These are phyloP conservation scores for Aphidius colemani DNA, from an alignment of 2,888 invertebrate species.

Conservation along the genomic window DNA sequence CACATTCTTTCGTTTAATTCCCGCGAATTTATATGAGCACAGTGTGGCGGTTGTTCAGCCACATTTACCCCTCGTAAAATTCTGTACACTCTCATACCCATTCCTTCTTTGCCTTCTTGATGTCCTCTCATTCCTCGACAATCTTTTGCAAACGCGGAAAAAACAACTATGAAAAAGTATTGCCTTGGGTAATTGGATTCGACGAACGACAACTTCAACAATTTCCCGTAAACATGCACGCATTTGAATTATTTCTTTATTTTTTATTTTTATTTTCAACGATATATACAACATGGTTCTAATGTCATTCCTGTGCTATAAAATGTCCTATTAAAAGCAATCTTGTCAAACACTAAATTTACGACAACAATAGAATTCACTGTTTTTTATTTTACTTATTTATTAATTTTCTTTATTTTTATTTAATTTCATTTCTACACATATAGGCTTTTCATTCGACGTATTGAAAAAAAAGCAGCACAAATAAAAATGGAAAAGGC, in stretches of 20 bases:
- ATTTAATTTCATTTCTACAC: no score
- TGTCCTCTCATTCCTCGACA: constrained; percentile 10
- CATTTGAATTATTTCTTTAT: constrained; percentile 22
- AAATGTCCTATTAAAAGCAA: constrained; percentile 8
- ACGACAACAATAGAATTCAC: background rate
- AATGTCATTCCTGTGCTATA: background rate
- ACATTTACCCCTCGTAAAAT: background rate
- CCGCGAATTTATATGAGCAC: constrained; percentile 58
- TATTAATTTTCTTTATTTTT: background rate
- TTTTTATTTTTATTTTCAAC: background rate
- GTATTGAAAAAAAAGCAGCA: background rate
- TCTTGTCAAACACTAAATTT: background rate
- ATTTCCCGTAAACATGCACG: constrained; percentile 7
- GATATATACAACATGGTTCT: background rate
- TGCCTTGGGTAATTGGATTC: constrained; percentile 54
- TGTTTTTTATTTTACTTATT: background rate
- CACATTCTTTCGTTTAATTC: constrained; percentile 61
- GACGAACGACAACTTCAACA: constrained; percentile 35
- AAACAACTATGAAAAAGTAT: constrained; percentile 39
- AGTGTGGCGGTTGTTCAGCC: constrained; percentile 34
- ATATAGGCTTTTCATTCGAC: no score
- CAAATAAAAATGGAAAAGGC: constrained; percentile 1
- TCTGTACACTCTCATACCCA: constrained; percentile 5
- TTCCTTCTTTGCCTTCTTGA: constrained; percentile 28
- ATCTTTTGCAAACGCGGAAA: constrained; percentile 33